These are phyloP conservation scores for Tichodroma muraria DNA, from an alignment of 2,113 vertebrate genomes.

Conservation along the genomic window DNA sequence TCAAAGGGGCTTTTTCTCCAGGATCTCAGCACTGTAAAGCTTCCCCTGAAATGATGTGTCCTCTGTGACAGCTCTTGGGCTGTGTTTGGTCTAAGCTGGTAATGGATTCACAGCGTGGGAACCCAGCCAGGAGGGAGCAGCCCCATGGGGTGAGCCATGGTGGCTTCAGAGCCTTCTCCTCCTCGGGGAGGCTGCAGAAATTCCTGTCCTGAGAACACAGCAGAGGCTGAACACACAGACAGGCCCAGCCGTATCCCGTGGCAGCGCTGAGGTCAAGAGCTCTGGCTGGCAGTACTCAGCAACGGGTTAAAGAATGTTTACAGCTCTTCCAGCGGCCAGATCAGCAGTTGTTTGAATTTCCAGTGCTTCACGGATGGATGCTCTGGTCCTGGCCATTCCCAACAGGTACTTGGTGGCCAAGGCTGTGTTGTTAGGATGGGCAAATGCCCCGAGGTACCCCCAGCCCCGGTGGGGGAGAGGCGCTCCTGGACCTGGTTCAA, in stretches of 20 bases:
- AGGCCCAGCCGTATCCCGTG: neutral
- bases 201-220: neutral
- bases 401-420: accelerated
- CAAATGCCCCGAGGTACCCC: neutral
- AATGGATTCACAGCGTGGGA: accelerated
- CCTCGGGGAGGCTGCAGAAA: neutral
- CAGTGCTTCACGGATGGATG: neutral
- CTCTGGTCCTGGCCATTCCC: neutral
- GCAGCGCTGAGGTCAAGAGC: neutral
- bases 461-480: neutral
- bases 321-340: neutral
- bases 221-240: accelerated
- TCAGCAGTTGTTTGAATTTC: neutral
- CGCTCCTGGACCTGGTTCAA: neutral
- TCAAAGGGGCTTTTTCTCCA: neutral
- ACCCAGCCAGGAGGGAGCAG: neutral
- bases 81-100: neutral
- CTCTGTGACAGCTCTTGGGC: neutral
- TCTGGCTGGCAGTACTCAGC: neutral
- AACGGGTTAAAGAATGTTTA: neutral
- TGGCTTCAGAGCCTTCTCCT: neutral
- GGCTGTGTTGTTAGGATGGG: neutral
- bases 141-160: neutral
- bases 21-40: neutral
- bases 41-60: neutral